phyloP scores from a whole-genome alignment of 2,888 invertebrate genomes.

The Volucella inflata region DNA sequence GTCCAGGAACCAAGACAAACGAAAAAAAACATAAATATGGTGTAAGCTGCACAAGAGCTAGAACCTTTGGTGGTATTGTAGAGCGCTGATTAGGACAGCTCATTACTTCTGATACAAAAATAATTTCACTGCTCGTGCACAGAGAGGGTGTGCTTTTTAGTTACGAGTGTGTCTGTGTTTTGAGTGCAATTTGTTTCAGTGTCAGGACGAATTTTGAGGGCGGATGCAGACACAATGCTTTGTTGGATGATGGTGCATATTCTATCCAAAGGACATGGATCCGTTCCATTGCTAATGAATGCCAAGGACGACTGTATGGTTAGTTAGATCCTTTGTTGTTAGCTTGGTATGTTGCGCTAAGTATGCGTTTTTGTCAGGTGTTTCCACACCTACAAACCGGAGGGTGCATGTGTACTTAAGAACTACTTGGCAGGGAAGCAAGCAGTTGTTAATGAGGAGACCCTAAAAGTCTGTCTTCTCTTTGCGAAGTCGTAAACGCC shows the following conservation, averaged over 20 bases:
- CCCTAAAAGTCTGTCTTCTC: too few species aligned
- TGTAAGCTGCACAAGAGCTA: not conserved
- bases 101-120: slow-evolving; percentile 69
- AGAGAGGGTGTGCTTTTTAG: not conserved
- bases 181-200: slow-evolving; percentile 66
- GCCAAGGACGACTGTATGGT: slow-evolving; percentile 59
- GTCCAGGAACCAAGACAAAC: not conserved
- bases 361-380: slow-evolving; percentile 38
- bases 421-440: too few species aligned
- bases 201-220: slow-evolving; percentile 40
- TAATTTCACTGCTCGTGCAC: slow-evolving; percentile 38
- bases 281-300: slow-evolving; percentile 53
- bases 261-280: not conserved
- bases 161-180: not conserved
- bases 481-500: too few species aligned
- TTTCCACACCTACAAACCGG: too few species aligned
- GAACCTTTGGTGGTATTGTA: slow-evolving; percentile 14
- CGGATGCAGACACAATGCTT: slow-evolving; percentile 3
- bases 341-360: slow-evolving; percentile 28
- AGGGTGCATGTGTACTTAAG: too few species aligned
- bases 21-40: too few species aligned
- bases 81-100: slow-evolving; percentile 72
- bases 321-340: slow-evolving; percentile 20
- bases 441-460: too few species aligned
- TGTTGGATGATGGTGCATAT: slow-evolving; percentile 28